Percentiles rank a stretch among this genome's conserved stretches.
Evolutionary conservation across 92 coral and sea anemone genomes (phyloP).

Genomic region (Heliopora coerulea): DNA sequence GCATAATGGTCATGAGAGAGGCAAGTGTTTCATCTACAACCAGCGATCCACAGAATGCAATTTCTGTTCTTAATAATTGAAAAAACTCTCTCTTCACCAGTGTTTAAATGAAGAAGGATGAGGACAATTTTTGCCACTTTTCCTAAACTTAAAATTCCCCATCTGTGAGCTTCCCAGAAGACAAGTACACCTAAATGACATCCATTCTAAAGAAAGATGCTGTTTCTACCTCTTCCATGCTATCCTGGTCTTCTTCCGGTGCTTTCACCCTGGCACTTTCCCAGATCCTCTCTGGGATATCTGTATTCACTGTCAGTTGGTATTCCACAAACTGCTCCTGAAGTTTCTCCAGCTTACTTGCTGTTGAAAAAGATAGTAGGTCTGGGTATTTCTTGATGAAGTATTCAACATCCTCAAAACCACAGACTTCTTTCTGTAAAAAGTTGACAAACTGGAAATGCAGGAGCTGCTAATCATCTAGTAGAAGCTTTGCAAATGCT

Average conservation of each 20-base stretch:
- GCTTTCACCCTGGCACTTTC: slow-evolving; percentile 36
- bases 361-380: background rate
- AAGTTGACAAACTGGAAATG: slow-evolving; percentile 49
- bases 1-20: slow-evolving; percentile 29
- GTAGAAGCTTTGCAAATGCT: slow-evolving; percentile 55
- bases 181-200: slow-evolving; percentile 50
- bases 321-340: slow-evolving; percentile 43
- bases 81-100: slow-evolving; percentile 32
- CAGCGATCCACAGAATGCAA: background rate
- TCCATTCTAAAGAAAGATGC: slow-evolving; percentile 47
- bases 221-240: slow-evolving; percentile 42
- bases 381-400: slow-evolving; percentile 40
- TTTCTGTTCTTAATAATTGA: slow-evolving; percentile 6
- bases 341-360: background rate
- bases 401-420: slow-evolving; percentile 51
- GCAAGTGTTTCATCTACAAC: slow-evolving; percentile 15
- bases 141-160: slow-evolving; percentile 23
- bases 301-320: slow-evolving; percentile 40
- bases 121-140: slow-evolving; percentile 22
- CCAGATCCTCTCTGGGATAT: slow-evolving; percentile 42
- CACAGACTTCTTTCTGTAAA: slow-evolving; percentile 46
- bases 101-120: slow-evolving; percentile 11
- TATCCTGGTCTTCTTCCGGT: slow-evolving; percentile 26
- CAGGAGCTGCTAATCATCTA: slow-evolving; percentile 37
- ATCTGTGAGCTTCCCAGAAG: slow-evolving; percentile 33